Evolutionary conservation across 2,797 vertebrate species (phyloP).

Genomic region (Anas georgica): DNA sequence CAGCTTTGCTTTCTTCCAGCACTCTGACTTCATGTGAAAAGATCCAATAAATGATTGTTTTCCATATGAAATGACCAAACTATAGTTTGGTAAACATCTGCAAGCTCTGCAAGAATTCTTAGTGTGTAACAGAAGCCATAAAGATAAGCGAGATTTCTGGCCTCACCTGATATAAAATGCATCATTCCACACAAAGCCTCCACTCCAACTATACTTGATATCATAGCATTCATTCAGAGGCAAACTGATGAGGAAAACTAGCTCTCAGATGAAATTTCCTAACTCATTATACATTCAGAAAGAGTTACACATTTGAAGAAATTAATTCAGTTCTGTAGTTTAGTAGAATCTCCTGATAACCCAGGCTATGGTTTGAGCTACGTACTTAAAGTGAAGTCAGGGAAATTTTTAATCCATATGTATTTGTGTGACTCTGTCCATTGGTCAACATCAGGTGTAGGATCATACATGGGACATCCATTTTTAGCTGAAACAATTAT

Average conservation of each 20-base stretch:
- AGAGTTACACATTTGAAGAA: neutral
- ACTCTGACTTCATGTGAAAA: neutral
- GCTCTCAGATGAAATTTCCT: neutral
- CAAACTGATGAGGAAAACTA: neutral
- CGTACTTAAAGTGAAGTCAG: neutral
- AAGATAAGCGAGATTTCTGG: neutral
- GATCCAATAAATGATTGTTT: neutral
- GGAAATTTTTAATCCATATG: neutral
- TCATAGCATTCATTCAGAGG: neutral
- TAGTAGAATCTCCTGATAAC: neutral
- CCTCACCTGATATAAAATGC: neutral
- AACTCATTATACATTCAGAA: neutral
- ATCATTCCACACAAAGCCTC: neutral
- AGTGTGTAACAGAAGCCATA: neutral
- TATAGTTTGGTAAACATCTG: neutral
- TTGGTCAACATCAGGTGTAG: neutral
- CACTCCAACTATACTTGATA: neutral
- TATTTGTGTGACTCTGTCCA: neutral
- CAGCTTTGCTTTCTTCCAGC: neutral
- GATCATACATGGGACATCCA: neutral
- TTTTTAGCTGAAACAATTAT: neutral
- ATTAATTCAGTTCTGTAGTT: neutral
- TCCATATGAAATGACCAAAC: neutral
- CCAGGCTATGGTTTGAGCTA: neutral
- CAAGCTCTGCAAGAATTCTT: neutral